phyloP scores from a whole-genome alignment of 2,113 vertebrate species.

The Nothobranchius kuhntae region DNA sequence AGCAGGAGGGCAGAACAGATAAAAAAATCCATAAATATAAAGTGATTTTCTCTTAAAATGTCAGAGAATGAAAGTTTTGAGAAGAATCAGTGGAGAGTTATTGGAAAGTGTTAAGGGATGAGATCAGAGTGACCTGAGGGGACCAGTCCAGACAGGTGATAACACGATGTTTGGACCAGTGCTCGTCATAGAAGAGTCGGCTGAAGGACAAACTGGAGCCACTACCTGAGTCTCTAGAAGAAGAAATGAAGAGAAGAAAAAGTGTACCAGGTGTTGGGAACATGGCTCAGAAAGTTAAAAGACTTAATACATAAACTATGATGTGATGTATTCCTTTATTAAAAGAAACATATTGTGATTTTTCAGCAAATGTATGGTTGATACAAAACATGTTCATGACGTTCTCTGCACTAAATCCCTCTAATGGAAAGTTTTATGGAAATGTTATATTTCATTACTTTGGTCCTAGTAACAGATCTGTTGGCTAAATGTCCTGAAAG shows the following conservation, averaged over 20 bases:
- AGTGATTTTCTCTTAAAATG: no score
- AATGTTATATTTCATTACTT: no score
- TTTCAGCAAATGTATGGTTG: no score
- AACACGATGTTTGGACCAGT: slow-evolving; percentile 97
- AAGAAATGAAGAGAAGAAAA: background rate
- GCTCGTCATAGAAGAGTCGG: slow-evolving; percentile 95
- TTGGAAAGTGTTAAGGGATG: no score
- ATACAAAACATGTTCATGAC: no score
- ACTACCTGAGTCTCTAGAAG: slow-evolving; percentile 87
- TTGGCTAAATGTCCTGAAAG: no score
- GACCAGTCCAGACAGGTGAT: slow-evolving; percentile 98
- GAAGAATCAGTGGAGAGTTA: background rate
- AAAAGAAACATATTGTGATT: background rate
- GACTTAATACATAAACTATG: background rate
- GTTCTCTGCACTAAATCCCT: no score
- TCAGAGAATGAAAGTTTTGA: no score
- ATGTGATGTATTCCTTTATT: background rate
- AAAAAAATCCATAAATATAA: background rate
- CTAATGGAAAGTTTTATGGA: no score
- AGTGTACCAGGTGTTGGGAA: background rate
- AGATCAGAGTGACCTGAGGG: slow-evolving; percentile 83
- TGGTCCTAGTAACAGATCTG: no score
- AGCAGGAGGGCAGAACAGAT: background rate
- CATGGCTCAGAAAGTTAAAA: background rate
- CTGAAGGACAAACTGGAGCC: slow-evolving; percentile 92